Base-by-base conservation (phyloP, 2,797 vertebrate species). In the Limnodromus scolopaceus region DNA sequence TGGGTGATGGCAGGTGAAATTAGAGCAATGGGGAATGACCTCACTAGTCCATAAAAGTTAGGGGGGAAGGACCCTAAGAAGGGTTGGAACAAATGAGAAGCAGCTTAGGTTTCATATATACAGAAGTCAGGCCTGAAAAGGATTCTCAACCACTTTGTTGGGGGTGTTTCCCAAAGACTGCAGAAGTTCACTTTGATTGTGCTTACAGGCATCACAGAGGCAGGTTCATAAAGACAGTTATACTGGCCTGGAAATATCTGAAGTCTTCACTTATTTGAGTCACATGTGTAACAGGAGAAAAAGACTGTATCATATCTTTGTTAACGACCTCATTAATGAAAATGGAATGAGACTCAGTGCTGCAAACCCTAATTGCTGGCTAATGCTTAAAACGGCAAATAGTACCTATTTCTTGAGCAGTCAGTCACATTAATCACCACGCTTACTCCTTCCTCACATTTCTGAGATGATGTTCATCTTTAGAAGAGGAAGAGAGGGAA, bases 281-380 rank as follows among this genome's bases (percentile, higher is more conserved):
- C 65, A 39, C 16, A 39, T 12, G n/a, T 24, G 36, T 58, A 88
- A 70, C 10, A 43, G 55, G 30, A 95, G 28, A n/a, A 94, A 79
- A 94, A 82, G 45, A 61, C 24, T 66, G 34, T 43, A 69, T 66
- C 60, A 24, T 49, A 54, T 58, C 57, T 94, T 87, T 84, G 65
- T 75, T 91, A 93, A 82, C 0, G 3, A 91, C 32, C 68, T 78
- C 68, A 75, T 71, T 95, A 91, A 77, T 77, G 70, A 93, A 60
- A 77, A 60, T 3, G 12, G 64, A 79, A 89, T 34, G 53, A 74
- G 45, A 60, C 28, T 85, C 72, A 54, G 51, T 66, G 61, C 79
- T 84, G 60, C 49, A 96, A 90, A 74, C 27, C 49, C 84, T 94
- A 96, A 97, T 61, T 92, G 80, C 78, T 91, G 75, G 64, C 10